Evolutionary conservation across 2,113 vertebrate species (phyloP).

Genomic region (Haliaeetus leucogaster): DNA sequence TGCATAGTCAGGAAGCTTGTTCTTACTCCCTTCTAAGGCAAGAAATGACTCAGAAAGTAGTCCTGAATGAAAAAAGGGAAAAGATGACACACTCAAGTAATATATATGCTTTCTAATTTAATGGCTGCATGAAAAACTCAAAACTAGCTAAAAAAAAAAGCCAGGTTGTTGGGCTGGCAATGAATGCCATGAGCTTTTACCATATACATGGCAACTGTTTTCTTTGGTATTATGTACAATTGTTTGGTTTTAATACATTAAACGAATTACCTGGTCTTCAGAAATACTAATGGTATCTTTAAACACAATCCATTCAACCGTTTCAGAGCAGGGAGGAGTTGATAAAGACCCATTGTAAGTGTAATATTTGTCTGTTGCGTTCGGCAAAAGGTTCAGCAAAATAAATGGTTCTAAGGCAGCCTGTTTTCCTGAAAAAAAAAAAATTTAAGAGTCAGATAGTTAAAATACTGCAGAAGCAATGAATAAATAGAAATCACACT

Average conservation of each 20-base stretch:
- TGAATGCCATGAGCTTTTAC: neutral
- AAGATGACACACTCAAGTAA: neutral
- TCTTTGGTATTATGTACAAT: neutral
- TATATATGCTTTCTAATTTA: neutral
- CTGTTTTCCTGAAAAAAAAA: constrained; percentile 82
- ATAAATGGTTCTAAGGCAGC: constrained; percentile 79
- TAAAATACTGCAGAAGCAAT: neutral
- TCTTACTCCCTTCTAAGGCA: neutral
- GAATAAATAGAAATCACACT: neutral
- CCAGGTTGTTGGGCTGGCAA: neutral
- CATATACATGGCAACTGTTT: neutral
- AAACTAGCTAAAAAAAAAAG: neutral
- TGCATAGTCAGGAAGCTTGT: neutral
- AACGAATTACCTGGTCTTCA: constrained; percentile 83
- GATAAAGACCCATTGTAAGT: constrained; percentile 94
- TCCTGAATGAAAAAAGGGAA: neutral
- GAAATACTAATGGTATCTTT: constrained; percentile 89
- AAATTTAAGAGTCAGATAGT: neutral
- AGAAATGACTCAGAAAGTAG: neutral
- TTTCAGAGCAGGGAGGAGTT: constrained; percentile 90
- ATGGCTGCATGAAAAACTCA: neutral
- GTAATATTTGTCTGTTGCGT: constrained; percentile 91
- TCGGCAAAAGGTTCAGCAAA: constrained; percentile 85
- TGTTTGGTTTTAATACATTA: neutral
- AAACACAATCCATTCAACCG: constrained; percentile 94